Conservation (phyloP, 2,113 vertebrate genomes). For the Psittacus erithacus region DNA sequence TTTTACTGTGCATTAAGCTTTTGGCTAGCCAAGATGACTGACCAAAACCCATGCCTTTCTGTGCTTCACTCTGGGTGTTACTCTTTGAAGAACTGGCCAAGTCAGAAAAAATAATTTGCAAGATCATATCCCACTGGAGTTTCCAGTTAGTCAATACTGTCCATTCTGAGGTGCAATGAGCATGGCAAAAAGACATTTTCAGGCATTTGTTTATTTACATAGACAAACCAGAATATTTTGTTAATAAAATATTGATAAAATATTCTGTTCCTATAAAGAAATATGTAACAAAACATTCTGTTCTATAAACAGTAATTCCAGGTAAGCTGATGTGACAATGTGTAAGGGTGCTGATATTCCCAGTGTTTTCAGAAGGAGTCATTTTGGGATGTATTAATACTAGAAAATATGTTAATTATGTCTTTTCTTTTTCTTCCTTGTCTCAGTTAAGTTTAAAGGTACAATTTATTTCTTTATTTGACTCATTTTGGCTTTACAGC, state of each 20-base stretch:
- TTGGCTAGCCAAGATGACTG: neutral
- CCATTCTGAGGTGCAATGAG: neutral
- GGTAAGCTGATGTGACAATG: neutral
- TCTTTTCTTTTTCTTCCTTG: neutral
- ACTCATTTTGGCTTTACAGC: neutral
- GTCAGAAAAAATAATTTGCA: slow-evolving; percentile 25
- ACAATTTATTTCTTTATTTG: neutral
- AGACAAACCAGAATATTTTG: neutral
- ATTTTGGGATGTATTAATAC: neutral
- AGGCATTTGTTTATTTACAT: neutral
- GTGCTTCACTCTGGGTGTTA: neutral
- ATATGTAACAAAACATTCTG: neutral
- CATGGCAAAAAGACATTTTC: neutral
- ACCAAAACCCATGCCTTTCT: neutral
- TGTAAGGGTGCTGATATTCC: neutral
- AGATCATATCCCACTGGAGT: neutral
- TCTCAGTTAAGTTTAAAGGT: neutral
- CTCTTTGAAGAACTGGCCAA: slow-evolving; percentile 12
- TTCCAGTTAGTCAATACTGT: slow-evolving; percentile 18
- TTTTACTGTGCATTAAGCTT: neutral
- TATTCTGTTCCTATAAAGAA: neutral
- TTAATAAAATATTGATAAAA: neutral
- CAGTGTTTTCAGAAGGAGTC: neutral
- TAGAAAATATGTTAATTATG: neutral
- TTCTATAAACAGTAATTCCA: neutral